Percentiles rank a stretch among this genome's conserved stretches.
These are phyloP conservation scores for Gavialis gangeticus DNA, from an alignment of 2,113 vertebrate genomes.

Conservation along the genomic window DNA sequence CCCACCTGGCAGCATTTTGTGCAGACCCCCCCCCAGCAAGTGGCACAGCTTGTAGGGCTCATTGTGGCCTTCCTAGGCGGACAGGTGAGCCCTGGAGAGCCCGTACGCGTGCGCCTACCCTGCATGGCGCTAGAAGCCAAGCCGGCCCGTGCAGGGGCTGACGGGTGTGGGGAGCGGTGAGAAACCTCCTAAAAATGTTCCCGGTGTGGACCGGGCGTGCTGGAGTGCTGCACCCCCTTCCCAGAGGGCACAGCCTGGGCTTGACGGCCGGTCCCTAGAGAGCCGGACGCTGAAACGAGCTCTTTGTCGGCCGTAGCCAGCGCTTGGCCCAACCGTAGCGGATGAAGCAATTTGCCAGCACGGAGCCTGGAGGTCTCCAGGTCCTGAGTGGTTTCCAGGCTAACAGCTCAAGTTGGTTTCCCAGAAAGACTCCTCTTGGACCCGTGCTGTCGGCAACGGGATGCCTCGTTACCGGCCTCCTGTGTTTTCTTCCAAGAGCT, in stretches of 20 bases:
- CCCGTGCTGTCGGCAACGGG: slow-evolving; percentile 20
- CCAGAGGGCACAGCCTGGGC: slow-evolving; percentile 44
- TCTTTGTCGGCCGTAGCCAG: slow-evolving; percentile 49
- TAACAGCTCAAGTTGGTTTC: slow-evolving; percentile 10
- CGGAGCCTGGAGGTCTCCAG: slow-evolving; percentile 15
- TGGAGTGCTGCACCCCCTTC: accelerated
- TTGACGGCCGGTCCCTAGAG: slow-evolving; percentile 9
- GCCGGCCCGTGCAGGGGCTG: neutral
- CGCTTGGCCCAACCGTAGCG: slow-evolving; percentile 37
- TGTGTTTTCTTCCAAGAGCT: slow-evolving; percentile 52
- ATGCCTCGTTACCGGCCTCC: neutral
- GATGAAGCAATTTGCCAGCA: slow-evolving; percentile 49
- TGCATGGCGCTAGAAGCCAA: accelerated
- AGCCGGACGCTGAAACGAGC: slow-evolving; percentile 59
- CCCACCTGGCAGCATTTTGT: neutral
- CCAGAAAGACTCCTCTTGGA: slow-evolving; percentile 54
- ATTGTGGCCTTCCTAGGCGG: neutral
- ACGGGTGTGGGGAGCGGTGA: neutral
- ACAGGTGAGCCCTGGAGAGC: neutral
- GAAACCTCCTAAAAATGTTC: neutral
- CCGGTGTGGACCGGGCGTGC: neutral
- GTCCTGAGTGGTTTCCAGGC: neutral
- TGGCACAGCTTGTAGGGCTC: accelerated
- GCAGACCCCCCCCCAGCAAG: neutral
- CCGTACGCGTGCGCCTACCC: neutral